Percentiles rank a stretch among this genome's conserved stretches.
phyloP scores from a whole-genome alignment of 23 tunicate genomes.

The Corella eumyota region DNA sequence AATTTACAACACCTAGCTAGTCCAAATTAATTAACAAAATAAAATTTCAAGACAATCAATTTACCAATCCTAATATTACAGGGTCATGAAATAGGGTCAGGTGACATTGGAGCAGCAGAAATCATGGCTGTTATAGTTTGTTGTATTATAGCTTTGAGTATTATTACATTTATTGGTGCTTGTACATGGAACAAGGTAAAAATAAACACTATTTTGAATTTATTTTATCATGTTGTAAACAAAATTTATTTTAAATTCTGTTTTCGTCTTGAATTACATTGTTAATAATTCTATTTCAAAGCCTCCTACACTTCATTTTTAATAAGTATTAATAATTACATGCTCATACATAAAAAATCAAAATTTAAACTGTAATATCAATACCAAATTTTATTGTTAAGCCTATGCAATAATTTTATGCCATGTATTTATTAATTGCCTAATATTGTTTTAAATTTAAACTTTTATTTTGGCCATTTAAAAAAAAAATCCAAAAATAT shows the following conservation, averaged over 20 bases:
- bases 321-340: no score
- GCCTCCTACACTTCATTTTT: no score
- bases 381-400: no score
- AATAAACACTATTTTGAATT: neutral
- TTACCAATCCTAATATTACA: neutral
- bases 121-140: conserved; percentile 33
- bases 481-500: neutral
- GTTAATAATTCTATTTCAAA: neutral
- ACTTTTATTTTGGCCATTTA: neutral
- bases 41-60: neutral
- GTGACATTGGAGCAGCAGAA: conserved; percentile 5
- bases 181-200: conserved; percentile 38
- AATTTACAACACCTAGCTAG: no score
- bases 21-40: neutral
- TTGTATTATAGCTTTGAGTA: conserved; percentile 12
- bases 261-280: neutral
- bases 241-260: neutral
- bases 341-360: no score
- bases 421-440: no score
- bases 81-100: conserved; percentile 21
- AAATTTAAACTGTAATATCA: no score
- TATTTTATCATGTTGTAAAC: neutral
- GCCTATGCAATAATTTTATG: no score
- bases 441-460: no score
- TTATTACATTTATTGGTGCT: conserved; percentile 11